phyloP scores from a whole-genome alignment of 2,888 invertebrate species.

The Invenusta paracnida region DNA sequence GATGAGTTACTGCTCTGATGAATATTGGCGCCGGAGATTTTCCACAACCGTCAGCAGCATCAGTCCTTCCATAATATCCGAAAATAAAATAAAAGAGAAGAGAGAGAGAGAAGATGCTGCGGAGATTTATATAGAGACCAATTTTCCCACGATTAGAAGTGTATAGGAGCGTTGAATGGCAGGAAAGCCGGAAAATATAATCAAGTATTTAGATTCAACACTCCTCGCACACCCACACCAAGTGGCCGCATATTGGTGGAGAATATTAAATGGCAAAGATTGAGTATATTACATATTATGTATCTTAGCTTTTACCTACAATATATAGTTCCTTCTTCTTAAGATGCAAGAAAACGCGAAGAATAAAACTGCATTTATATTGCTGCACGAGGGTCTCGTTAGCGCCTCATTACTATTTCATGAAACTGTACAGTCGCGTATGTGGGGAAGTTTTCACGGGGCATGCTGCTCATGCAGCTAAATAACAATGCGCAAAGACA shows the following conservation, averaged over 20 bases:
- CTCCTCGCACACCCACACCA: background rate
- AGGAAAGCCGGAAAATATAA: background rate
- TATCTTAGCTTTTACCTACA: too few species aligned
- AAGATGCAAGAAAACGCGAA: background rate
- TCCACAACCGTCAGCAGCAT: too few species aligned
- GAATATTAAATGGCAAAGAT: background rate
- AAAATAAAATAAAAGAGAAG: too few species aligned
- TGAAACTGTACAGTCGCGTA: background rate
- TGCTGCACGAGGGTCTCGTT: background rate
- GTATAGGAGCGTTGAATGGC: background rate
- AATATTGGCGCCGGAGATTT: background rate
- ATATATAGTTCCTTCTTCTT: too few species aligned
- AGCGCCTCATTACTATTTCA: slow-evolving; percentile 16
- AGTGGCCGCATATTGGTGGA: background rate
- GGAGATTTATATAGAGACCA: too few species aligned
- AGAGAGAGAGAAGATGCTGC: too few species aligned
- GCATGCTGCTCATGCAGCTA: too few species aligned
- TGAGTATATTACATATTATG: background rate
- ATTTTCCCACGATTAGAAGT: slow-evolving; percentile 16
- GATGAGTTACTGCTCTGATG: background rate
- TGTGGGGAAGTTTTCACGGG: background rate
- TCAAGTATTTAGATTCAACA: background rate
- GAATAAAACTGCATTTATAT: too few species aligned
- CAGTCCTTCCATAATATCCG: too few species aligned
- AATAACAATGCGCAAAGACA: too few species aligned